Percentiles rank a stretch among this genome's conserved stretches.
phyloP scores from a whole-genome alignment of 92 coral and sea anemone genomes.

The Phymanthus crucifer region DNA sequence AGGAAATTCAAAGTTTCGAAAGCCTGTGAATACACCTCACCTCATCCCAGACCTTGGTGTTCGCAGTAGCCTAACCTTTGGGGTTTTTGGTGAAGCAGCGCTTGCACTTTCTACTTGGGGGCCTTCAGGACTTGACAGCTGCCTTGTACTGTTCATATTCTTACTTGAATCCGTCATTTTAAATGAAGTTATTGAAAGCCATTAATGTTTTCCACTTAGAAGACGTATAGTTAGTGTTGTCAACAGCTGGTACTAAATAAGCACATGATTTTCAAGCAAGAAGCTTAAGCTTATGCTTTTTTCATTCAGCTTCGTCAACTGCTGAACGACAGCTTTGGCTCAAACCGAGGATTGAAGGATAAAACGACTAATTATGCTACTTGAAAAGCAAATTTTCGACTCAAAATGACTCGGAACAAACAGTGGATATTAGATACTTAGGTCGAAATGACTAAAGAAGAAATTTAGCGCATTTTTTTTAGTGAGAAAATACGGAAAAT shows the following conservation, averaged over 20 bases:
- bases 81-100: neutral
- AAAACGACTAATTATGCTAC: neutral
- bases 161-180: neutral
- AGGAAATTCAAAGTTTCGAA: too few relatives aligned
- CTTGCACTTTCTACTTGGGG: too few relatives aligned
- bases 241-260: too few relatives aligned
- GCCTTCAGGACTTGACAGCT: neutral
- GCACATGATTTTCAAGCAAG: too few relatives aligned
- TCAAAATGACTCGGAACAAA: neutral
- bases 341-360: too few relatives aligned
- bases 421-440: neutral
- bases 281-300: too few relatives aligned
- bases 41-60: slow-evolving; percentile 36
- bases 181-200: too few relatives aligned
- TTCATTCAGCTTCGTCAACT: neutral
- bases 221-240: too few relatives aligned
- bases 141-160: neutral
- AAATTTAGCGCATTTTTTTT: neutral
- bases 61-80: neutral
- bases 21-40: neutral
- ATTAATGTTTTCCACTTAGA: too few relatives aligned
- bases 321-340: neutral
- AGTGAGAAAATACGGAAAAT: neutral
- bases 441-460: neutral
- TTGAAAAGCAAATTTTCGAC: neutral